Percentiles rank a stretch among this genome's conserved stretches.
Conservation (phyloP, 2,797 vertebrate genomes). For the Enteromius viviparus region DNA sequence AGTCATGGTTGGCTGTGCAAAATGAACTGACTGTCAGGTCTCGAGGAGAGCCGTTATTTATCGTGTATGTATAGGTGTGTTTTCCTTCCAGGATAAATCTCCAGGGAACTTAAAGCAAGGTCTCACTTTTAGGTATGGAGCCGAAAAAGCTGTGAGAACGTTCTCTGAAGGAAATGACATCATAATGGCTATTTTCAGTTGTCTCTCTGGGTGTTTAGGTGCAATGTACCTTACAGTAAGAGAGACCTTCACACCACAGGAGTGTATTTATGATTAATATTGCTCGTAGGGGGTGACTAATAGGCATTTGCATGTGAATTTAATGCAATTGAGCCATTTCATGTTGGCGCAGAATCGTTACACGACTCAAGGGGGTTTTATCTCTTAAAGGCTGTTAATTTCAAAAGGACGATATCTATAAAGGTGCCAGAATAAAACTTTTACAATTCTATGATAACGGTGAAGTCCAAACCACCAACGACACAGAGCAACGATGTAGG, state of each 20-base stretch:
- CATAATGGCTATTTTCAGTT: background rate
- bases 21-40: conserved; percentile 39
- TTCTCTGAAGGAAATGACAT: conserved; percentile 5
- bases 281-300: conserved; percentile 49
- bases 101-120: background rate
- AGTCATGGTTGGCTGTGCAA: conserved; percentile 40
- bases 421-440: background rate
- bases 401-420: background rate
- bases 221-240: conserved; percentile 34
- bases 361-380: conserved; percentile 14
- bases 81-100: conserved; percentile 19
- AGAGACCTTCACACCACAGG: conserved; percentile 9
- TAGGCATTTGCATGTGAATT: conserved; percentile 59
- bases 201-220: background rate
- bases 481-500: background rate
- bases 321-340: conserved; percentile 51
- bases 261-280: conserved; percentile 43
- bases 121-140: conserved; percentile 5
- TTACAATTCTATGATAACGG: background rate
- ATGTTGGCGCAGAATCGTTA: conserved; percentile 34
- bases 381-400: background rate
- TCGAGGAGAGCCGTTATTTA: conserved; percentile 19
- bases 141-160: conserved; percentile 5
- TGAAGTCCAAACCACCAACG: background rate
- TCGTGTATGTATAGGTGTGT: background rate